Base-by-base conservation (phyloP, 1,140 invertebrate species). In the Chymomyza costata region DNA sequence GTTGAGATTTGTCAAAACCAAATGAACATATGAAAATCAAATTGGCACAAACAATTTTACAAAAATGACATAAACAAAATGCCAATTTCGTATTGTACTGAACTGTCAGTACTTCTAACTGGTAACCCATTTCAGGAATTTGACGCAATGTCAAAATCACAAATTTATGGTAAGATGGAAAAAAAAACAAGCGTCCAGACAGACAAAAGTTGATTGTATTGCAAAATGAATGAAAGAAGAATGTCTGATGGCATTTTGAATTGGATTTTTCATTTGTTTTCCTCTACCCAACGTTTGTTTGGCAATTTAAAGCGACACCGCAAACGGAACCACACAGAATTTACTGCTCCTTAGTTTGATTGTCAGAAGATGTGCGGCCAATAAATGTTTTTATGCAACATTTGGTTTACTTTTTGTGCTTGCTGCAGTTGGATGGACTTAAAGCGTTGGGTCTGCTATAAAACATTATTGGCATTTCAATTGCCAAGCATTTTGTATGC, bases 201-300 rank as follows among this genome's bases (percentile, higher is more conserved):
- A 5, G 21, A 25, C 5, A 34, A 17, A 28, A 37, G 51, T 67
- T 78, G 63, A 71, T 78, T 67, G 73, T 78, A 78, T 78, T 80
- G 73, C 80, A 78, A 80, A 78, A 78, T 80, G 67, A 68, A 80
- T 80, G 73, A 78, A 78, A 78, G 80, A 80, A 78, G 73, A 78
- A 78, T 78, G 73, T 80, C 73, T 78, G 71, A 76, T 76, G 71
- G 66, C 62, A 76, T 71, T 76, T 76, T 78, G 71, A 78, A 76
- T 78, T 76, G 71, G 71, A 78, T 78, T 71, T 78, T 57, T 57
- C 48, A 28, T 40, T 25, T 25, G 21, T 25, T 45, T 37, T 55
- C 44, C 38, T 48, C 53, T 61, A 44, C 25, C 40, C 37, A 37
- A 34, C 48, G 32, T 56, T 78, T 78, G 60, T 31, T 63, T 67